These are phyloP conservation scores for Elmis aenea DNA, from an alignment of 2,888 invertebrate species.

Conservation along the genomic window DNA sequence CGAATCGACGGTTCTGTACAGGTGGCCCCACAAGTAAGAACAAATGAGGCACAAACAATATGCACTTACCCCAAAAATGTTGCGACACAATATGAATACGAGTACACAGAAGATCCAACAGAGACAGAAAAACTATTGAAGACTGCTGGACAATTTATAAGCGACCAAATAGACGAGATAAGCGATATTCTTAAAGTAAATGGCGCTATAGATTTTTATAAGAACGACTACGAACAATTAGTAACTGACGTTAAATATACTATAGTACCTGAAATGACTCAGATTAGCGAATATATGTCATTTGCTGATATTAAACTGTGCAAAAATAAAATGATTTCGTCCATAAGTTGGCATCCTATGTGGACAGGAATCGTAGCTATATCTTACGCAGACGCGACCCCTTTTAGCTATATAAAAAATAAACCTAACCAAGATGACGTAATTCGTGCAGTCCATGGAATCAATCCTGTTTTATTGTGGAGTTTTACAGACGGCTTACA, in stretches of 20 bases:
- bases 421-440: conserved; percentile 39
- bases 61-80: conserved; percentile 63
- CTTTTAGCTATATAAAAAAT: conserved; percentile 47
- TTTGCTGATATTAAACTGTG: conserved; percentile 62
- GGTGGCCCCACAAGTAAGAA: conserved; percentile 48
- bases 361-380: conserved; percentile 64
- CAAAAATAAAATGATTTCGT: conserved; percentile 61
- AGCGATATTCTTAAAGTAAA: conserved; percentile 38
- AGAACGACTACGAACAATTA: conserved; percentile 56
- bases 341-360: conserved; percentile 66
- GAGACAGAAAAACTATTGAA: conserved; percentile 35
- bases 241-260: conserved; percentile 29
- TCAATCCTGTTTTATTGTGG: conserved; percentile 69
- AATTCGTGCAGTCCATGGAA: conserved; percentile 51
- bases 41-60: conserved; percentile 60
- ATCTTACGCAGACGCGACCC: conserved; percentile 59
- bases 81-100: conserved; percentile 63
- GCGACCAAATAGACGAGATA: conserved; percentile 28
- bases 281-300: conserved; percentile 54
- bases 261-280: conserved; percentile 37
- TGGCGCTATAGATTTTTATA: conserved; percentile 54
- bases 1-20: conserved; percentile 57
- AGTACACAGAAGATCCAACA: conserved; percentile 26
- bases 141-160: conserved; percentile 34
- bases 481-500: conserved; percentile 65